Percentiles rank a stretch among this genome's conserved stretches.
These are phyloP conservation scores for Colistium nudipinnis DNA, from an alignment of 2,113 vertebrate genomes.

Conservation along the genomic window DNA sequence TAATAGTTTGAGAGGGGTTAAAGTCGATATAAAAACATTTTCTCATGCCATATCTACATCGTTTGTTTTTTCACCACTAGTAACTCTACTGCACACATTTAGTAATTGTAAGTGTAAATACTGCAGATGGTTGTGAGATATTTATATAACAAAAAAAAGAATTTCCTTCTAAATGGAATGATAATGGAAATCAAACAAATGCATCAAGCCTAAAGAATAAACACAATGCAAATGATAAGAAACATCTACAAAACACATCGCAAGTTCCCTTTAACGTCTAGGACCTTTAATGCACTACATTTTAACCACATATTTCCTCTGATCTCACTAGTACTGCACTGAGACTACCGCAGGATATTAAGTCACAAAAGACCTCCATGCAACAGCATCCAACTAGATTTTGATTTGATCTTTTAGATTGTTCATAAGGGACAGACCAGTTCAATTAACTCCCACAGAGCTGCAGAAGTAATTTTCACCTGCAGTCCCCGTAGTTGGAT, in stretches of 20 bases:
- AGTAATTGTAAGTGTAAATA: no score
- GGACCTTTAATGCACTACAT: not conserved
- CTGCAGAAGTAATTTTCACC: constrained; percentile 34
- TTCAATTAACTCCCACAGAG: constrained; percentile 32
- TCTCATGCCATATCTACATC: not conserved
- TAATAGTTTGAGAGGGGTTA: not conserved
- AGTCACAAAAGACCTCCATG: not conserved
- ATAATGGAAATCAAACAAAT: not conserved
- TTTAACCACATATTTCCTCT: not conserved
- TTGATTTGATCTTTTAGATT: constrained; percentile 26
- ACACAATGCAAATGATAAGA: not conserved
- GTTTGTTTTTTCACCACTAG: not conserved
- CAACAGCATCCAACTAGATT: not conserved
- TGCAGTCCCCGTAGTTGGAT: not conserved
- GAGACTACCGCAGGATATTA: constrained; percentile 18
- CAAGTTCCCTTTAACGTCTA: not conserved
- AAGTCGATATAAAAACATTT: not conserved
- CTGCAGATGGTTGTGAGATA: no score
- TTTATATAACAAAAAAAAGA: no score
- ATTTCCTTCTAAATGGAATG: no score
- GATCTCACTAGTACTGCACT: no score
- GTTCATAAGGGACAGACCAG: constrained; percentile 1
- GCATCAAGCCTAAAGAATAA: not conserved
- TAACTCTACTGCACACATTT: no score
- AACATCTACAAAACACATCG: not conserved